These are phyloP conservation scores for Anomalospiza imberbis DNA, from an alignment of 2,797 vertebrate species.

Conservation along the genomic window DNA sequence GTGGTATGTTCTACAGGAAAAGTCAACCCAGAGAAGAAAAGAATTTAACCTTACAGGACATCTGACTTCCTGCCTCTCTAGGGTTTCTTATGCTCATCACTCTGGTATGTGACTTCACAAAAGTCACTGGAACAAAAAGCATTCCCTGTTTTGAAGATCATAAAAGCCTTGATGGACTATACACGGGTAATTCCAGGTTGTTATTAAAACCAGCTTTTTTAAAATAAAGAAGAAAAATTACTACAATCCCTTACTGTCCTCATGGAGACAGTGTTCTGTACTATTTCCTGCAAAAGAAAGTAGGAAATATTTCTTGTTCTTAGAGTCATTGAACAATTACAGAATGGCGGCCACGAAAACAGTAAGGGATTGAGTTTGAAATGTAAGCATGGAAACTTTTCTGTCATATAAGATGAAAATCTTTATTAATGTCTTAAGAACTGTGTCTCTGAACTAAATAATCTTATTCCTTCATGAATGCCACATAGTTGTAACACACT, in stretches of 20 bases:
- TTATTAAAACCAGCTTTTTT: neutral
- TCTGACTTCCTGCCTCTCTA: conserved; percentile 33
- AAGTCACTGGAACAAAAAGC: conserved; percentile 34
- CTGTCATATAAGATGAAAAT: neutral
- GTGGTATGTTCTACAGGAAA: neutral
- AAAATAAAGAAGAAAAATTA: neutral
- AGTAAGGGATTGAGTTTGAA: neutral
- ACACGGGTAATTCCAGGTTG: conserved; percentile 7
- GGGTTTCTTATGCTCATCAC: conserved; percentile 31
- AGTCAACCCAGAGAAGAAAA: neutral
- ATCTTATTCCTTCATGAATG: neutral
- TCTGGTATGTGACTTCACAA: conserved; percentile 48
- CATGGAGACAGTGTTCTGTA: neutral
- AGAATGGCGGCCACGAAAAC: neutral
- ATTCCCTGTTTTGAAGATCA: conserved; percentile 34
- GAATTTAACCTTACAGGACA: conserved; percentile 42
- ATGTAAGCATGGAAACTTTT: neutral
- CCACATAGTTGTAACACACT: neutral
- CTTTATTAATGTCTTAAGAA: neutral
- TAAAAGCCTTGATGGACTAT: conserved; percentile 17
- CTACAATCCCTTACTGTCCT: neutral
- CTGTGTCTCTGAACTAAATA: neutral
- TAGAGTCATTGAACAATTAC: neutral
- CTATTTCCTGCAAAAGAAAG: neutral
- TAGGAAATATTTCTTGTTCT: neutral